Percentiles rank a stretch among this genome's conserved stretches.
Evolutionary conservation across 2,888 invertebrate species (phyloP).

Genomic region (Heliconius sara): DNA sequence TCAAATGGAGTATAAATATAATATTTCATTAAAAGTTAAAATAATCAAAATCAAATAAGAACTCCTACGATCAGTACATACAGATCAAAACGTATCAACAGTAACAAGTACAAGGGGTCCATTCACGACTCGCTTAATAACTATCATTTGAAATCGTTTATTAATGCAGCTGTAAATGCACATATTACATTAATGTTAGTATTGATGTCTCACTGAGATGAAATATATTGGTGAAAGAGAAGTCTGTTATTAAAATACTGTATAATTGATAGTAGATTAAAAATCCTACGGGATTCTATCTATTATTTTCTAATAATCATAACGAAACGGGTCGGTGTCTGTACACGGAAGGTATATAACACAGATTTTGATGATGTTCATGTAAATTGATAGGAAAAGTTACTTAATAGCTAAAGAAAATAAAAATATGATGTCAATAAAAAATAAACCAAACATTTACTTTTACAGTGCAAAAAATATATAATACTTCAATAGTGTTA

Average conservation of each 20-base stretch:
- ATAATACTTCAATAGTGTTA: neutral
- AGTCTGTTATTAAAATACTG: neutral
- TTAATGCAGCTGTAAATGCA: slow-evolving; percentile 27
- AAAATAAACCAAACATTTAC: neutral
- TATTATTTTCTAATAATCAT: too few species aligned
- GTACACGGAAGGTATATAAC: too few species aligned
- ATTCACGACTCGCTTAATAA: slow-evolving; percentile 18
- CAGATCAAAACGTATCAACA: slow-evolving; percentile 7
- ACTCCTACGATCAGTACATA: slow-evolving; percentile 2
- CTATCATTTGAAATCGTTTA: slow-evolving; percentile 37
- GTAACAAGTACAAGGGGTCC: slow-evolving; percentile 13
- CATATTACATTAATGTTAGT: slow-evolving; percentile 14
- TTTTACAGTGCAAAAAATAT: neutral
- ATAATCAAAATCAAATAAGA: neutral
- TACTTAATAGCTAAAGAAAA: too few species aligned
- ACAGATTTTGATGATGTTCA: neutral
- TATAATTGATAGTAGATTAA: neutral
- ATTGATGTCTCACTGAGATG: slow-evolving; percentile 23
- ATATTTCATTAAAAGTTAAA: neutral
- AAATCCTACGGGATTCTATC: neutral
- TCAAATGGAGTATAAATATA: neutral
- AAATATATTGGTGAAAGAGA: neutral
- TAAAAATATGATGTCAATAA: neutral
- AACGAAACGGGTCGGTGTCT: too few species aligned
- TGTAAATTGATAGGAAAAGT: neutral